Base-by-base conservation (phyloP, 2,797 vertebrate genomes). In the Petrocephalus sullivani region DNA sequence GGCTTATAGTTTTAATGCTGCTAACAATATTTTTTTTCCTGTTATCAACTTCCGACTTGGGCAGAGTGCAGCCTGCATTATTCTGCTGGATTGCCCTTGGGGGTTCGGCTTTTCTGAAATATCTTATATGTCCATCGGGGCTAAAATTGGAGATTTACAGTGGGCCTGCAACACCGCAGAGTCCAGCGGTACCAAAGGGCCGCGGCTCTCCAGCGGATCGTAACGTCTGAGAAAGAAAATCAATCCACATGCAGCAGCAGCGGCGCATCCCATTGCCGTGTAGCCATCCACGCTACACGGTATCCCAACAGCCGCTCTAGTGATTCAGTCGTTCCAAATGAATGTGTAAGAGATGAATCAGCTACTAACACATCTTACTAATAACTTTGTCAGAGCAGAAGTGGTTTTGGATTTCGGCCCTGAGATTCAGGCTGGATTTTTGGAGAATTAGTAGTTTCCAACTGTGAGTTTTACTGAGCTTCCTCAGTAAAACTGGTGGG, bases 261-360 rank as follows among this genome's bases (percentile, higher is more conserved):
- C 51, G 21, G 21, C 9, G 33, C 87, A 54, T 54, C 33, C 64
- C 0, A 12, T 81, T 87, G 19, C 23, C 21, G 53, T 23, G 49
- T n/a, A 9, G 19, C 81, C 19, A 23, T 41, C 49, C 81, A 51
- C n/a, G 19, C 1, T 12, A 46, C 4, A 14, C 23, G 3, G 49
- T 8, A 54, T 51, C 19, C 41, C 57, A 16, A n/a, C 19, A 10
- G 61, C 23, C 61, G 0, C 4, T 7, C 4, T 12, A 61, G n/a
- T 8, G n/a, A 46, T 56, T 9, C 71, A 82, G 37, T 60, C 41
- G 12, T 37, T 53, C 3, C 10, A 12, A 53, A 84, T 67, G 4
- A 61, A 85, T 61, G 58, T 51, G 57, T 49, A 71, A 37, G 19
- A 33, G 21, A 46, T 88, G 85, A 75, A 51, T 88, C n/a, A 58